Base-by-base conservation (phyloP, 2,113 vertebrate species). In the Dicrurus megarhynchus region DNA sequence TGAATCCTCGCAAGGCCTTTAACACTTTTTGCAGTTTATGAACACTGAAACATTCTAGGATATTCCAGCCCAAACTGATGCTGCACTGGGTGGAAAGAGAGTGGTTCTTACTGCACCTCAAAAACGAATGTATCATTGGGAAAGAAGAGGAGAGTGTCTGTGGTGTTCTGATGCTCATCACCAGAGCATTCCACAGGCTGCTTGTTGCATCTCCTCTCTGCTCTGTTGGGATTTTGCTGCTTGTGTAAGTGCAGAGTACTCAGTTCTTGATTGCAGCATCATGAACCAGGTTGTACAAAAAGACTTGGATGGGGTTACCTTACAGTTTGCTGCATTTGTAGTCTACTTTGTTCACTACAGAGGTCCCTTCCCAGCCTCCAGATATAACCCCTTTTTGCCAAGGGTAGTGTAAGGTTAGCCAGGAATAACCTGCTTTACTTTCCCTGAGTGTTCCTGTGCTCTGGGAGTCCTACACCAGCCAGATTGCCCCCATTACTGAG, bases 271-370 rank as follows among this genome's bases (percentile, higher is more conserved):
- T 4, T 33, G 47, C 59, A 52, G 59, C 13, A 33, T 50, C 57
- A 41, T 2, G 7, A 32, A 50, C 61, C 46, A 61, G 52, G 32
- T 42, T 30, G 17, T 39, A 61, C 42, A 50, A 13, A 67, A 47
- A 57, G 13, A 4, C 16, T 33, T 32, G 20, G 46, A n/a, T 26
- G 35, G 41, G 27, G 41, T 39, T 88, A 8, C 47, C 56, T n/a
- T 6, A 7, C 5, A 55, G 57, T 46, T 59, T 22, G 28, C 42
- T 61, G 46, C 12, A 27, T 20, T 28, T 57, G 11, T 42, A 16
- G 18, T 15, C 33, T 2, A 0, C 19, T 57, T 71, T 13, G 20
- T 7, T 82, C 3, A 0, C n/a, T n/a, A 3, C 16, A 33, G n/a
- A 41, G 11, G 10, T 46, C 32, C 46, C 49, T 87, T 32, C 35